A percentile compares a stretch with the other conserved stretches of the same genome.
phyloP scores from a whole-genome alignment of 2,888 invertebrate species.

The Encarsia formosa region DNA sequence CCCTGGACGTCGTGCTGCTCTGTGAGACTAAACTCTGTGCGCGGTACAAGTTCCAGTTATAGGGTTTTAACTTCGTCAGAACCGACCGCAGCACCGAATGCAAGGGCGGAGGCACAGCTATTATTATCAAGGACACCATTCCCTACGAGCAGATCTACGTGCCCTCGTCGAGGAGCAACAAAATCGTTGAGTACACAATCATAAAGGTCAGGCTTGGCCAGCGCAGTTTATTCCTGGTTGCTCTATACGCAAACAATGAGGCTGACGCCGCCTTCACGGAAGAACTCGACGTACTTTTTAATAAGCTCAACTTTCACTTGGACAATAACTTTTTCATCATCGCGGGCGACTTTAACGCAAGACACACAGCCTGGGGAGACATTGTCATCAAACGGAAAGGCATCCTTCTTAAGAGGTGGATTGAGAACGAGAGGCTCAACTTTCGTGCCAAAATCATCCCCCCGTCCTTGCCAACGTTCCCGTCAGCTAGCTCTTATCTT shows the following conservation, averaged over 20 bases:
- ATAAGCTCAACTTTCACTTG: background rate
- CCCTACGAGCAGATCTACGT: background rate
- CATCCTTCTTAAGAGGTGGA: constrained; percentile 5
- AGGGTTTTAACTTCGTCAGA: constrained; percentile 8
- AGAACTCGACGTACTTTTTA: background rate
- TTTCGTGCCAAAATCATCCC: background rate
- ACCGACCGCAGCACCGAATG: background rate
- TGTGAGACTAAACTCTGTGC: constrained; percentile 19
- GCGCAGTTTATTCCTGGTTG: background rate
- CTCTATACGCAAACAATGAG: constrained; percentile 3
- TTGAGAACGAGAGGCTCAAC: background rate
- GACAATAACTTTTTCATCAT: constrained; percentile 1
- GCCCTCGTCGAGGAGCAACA: background rate
- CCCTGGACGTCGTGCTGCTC: constrained; percentile 13
- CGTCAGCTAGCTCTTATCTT: constrained; percentile 1
- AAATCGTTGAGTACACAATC: background rate
- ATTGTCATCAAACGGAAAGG: constrained; percentile 2
- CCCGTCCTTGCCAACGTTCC: background rate
- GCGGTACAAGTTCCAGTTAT: background rate
- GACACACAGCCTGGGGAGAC: constrained; percentile 7
- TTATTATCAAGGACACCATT: constrained; percentile 13
- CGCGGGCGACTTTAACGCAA: constrained; percentile 10
- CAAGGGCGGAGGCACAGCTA: constrained; percentile 12
- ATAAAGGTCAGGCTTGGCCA: constrained; percentile 10
- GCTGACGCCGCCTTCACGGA: background rate